These are phyloP conservation scores for Dinocampus coccinellae DNA, from an alignment of 2,888 invertebrate genomes.

Conservation along the genomic window DNA sequence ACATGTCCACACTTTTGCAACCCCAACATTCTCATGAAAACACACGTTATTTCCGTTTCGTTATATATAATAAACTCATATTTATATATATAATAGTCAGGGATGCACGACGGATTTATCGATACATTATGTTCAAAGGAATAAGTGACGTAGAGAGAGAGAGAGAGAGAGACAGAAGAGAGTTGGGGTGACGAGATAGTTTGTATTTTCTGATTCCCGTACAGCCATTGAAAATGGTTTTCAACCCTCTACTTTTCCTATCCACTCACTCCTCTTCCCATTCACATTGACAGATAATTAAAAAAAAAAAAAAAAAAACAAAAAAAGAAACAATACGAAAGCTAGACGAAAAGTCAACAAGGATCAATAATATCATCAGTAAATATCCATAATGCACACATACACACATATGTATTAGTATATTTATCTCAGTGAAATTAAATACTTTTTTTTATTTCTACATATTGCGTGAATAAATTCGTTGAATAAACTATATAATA, in stretches of 20 bases:
- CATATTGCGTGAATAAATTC: too few relatives aligned
- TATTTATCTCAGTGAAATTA: neutral
- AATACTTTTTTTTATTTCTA: too few relatives aligned
- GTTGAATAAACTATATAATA: too few relatives aligned
- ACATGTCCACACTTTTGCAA: too few relatives aligned
- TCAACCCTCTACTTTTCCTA: neutral
- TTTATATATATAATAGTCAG: conserved; percentile 16
- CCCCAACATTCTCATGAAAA: neutral
- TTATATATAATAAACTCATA: neutral
- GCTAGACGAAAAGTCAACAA: neutral
- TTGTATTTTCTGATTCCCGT: conserved; percentile 15
- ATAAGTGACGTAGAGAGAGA: neutral
- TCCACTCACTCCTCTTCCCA: neutral
- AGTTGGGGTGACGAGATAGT: neutral
- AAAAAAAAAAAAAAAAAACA: neutral
- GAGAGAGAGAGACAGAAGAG: too few relatives aligned
- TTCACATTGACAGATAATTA: neutral
- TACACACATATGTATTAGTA: neutral
- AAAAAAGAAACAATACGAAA: neutral
- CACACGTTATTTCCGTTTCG: neutral
- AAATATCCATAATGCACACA: neutral
- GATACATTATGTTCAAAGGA: conserved; percentile 30
- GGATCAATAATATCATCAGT: neutral
- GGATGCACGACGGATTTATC: conserved; percentile 31
- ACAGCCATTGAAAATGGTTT: neutral